These are phyloP conservation scores for Atrina japonica DNA, from an alignment of 2,888 invertebrate species.

Conservation along the genomic window DNA sequence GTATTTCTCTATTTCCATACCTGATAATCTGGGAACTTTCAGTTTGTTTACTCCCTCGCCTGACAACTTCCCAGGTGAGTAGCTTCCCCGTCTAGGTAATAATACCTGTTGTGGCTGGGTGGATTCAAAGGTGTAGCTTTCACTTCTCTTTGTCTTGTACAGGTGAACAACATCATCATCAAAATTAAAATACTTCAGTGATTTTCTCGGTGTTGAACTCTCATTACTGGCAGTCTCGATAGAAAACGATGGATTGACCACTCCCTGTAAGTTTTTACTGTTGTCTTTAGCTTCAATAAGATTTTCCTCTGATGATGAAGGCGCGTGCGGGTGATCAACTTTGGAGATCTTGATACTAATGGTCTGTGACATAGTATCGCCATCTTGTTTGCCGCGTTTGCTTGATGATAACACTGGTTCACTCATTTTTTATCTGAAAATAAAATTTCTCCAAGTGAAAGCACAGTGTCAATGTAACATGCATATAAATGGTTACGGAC, in stretches of 20 bases:
- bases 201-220: slow-evolving; percentile 5
- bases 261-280: not conserved
- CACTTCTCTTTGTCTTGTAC: slow-evolving; percentile 6
- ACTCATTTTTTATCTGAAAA: no score
- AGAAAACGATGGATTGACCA: slow-evolving; percentile 20
- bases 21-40: slow-evolving; percentile 10
- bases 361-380: not conserved
- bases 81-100: no score
- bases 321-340: slow-evolving; percentile 15
- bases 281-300: not conserved
- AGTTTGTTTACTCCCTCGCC: slow-evolving; percentile 7
- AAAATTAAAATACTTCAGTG: not conserved
- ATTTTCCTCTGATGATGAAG: slow-evolving; percentile 15
- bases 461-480: no score
- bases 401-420: no score
- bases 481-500: no score
- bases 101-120: not conserved
- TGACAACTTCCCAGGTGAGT: not conserved
- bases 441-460: no score
- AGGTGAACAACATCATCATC: slow-evolving; percentile 1
- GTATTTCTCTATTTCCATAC: no score
- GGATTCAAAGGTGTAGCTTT: not conserved
- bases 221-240: slow-evolving; percentile 18
- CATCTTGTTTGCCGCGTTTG: no score
- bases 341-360: slow-evolving; percentile 9